Base-by-base conservation (phyloP, 1,140 invertebrate genomes). In the Lerema accius region DNA sequence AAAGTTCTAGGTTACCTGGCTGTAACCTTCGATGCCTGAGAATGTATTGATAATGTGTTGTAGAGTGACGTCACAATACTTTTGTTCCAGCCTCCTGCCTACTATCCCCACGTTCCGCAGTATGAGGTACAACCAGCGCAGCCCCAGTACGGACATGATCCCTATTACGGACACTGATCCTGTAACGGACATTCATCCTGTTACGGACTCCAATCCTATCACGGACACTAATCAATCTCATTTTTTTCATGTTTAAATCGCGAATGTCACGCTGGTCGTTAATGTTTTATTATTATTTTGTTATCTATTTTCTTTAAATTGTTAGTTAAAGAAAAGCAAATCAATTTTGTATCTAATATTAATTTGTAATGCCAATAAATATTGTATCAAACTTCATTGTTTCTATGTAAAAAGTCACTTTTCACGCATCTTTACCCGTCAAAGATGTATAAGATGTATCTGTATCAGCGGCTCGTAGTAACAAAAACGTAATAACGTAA, bases 401-500 rank as follows among this genome's bases (percentile, higher is more conserved):
- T 59, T 45, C 19, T 10, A n/a, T 45, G 5, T 42, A 17, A 4
- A 45, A 23, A 6, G 14, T 9, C 0, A 16, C n/a, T n/a, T n/a
- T n/a, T n/a, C n/a, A n/a, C n/a, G n/a, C n/a, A n/a, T n/a, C n/a
- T n/a, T n/a, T n/a, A n/a, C n/a, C n/a, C n/a, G n/a, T n/a, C n/a
- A n/a, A n/a, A n/a, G n/a, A n/a, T n/a, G n/a, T n/a, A n/a, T n/a
- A n/a, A n/a, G n/a, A n/a, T n/a, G n/a, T n/a, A n/a, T n/a, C n/a
- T n/a, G n/a, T n/a, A n/a, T n/a, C n/a, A n/a, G n/a, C n/a, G n/a
- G n/a, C n/a, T n/a, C 5, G 3, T 40, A 40, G 39, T 53, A 53
- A 65, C 66, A 59, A 69, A 26, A 61, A 80, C 80, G 84, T 85
- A 81, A 86, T 69, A 64, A 79, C 76, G 77, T 82, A 86, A 86